Evolutionary conservation across 2,113 vertebrate genomes (phyloP), one percentile per base, ranked within the genome.

Genomic region (Carollia perspicillata): DNA sequence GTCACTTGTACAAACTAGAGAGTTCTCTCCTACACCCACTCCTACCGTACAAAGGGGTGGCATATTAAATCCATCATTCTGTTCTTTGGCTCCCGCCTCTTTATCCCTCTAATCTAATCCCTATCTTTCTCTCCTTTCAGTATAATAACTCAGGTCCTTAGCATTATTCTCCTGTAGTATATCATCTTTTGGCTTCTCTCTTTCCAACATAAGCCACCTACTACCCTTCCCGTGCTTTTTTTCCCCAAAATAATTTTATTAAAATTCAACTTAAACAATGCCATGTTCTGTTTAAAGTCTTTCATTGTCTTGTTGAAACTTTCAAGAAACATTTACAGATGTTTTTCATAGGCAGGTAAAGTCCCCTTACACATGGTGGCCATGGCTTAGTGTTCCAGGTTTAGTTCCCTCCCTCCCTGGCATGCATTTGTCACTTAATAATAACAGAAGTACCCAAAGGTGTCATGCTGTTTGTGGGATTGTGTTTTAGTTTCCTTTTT

Each of bases 401-500:
- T 84, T 23, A 81, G 81, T 22, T 18, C 28, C 20, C 33, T 1
- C 3, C 33, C n/a, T 84, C 10, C n/a, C 58, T 55, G 84, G 33
- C 4, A 60, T 33, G 26, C 37, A 65, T 74, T 44, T 87, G 40
- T 37, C n/a, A 79, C 14, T 72, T 11, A 42, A 1, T n/a, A 81
- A 75, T 44, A 66, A 60, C 2, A 75, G 63, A 74, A 40, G 65
- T 81, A 22, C 7, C 89, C 49, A 55, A 78, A 75, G 5, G 6
- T 89, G 30, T 53, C 49, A 75, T 87, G 5, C 6, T 60, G 79
- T 89, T 44, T 81, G 28, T 33, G 42, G 17, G 49, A 65, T 11
- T 65, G n/a, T 18, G n/a, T 84, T 84, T 74, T 71, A 33, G 58
- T 93, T 72, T 89, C 63, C 71, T 7, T 86, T 85, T 77, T 58